Evolutionary conservation across 1,140 invertebrate species (phyloP), one percentile per base, ranked within the genome.

Genomic region (Meloidogyne floridensis): DNA sequence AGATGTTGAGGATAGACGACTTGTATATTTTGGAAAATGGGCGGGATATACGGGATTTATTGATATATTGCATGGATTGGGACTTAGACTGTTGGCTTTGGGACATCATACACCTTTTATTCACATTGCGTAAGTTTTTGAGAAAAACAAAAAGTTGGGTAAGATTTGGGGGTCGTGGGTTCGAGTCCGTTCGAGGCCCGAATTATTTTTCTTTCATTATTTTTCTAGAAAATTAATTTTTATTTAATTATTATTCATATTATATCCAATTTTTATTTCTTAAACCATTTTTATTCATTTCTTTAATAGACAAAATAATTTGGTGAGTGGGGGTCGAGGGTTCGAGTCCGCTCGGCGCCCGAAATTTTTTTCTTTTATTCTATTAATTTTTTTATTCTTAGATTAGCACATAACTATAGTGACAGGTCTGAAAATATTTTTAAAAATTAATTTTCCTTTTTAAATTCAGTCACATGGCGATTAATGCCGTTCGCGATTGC

Each of bases 51-150:
- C 97, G 20, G 98, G 98, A 2, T 98, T 98, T 94, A 95, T 99
- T 47, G 98, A 99, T 89, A 98, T 99, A 84, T 92, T 99, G 2
- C 97, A 99, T 89, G 97, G 98, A 3, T 91, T 99, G 11, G 97
- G 97, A 3, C 92, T 99, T 1, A 92, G 98, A 71, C 92, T 99
- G 0, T 90, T 99, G 54, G 98, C 97, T 0, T 90, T 99, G 4
- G 98, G 97, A 2, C 97, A 99, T 91, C 97, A 99, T 88, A 99
- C 98, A 0, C 97, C 97, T 0, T 98, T 99, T 89, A 98, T 99
- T 94, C 96, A 99, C 89, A 95, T 99, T 83, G 97, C 97, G 59
- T 65, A 65, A n/a, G 15, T 59, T 15, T 59, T 59, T 59, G 11
- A 0, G 4, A 15, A 15, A 13, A 47, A 47, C 47, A 8, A 47